Percentiles rank a stretch among this genome's conserved stretches.
phyloP scores from a whole-genome alignment of 2,113 vertebrate genomes.

The Sprattus sprattus region DNA sequence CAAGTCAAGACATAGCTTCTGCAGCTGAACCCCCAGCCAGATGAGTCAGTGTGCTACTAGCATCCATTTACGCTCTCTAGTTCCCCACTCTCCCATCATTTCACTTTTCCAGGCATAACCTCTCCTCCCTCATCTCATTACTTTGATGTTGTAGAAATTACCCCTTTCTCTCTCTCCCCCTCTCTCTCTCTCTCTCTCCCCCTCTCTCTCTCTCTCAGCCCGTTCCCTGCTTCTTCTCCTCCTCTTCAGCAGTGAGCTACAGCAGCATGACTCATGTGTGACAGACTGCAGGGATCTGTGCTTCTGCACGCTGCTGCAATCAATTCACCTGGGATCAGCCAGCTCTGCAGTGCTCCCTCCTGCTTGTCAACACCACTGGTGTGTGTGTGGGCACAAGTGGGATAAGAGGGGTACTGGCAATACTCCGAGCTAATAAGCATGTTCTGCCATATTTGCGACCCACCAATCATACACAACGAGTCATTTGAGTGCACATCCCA shows the following conservation, averaged over 20 bases:
- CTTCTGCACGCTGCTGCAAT: slow-evolving; percentile 33
- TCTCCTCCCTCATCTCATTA: slow-evolving; percentile 25
- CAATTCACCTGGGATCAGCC: slow-evolving; percentile 39
- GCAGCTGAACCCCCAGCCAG: not conserved
- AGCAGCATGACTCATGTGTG: slow-evolving; percentile 55
- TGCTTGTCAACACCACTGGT: not conserved
- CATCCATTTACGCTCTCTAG: not conserved
- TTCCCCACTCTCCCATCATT: not conserved
- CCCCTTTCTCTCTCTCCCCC: not conserved
- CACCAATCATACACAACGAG: not conserved
- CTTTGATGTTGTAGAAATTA: slow-evolving; percentile 11
- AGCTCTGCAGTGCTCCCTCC: slow-evolving; percentile 25
- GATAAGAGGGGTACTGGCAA: not conserved
- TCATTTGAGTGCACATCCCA: not conserved
- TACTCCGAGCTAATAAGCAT: not conserved
- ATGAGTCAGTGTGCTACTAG: not conserved
- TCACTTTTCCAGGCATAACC: not conserved
- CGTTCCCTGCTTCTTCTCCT: not conserved
- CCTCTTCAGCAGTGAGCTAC: not conserved
- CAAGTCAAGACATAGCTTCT: not conserved
- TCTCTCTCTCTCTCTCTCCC: not conserved
- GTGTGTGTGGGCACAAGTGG: not conserved
- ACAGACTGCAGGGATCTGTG: slow-evolving; percentile 43
- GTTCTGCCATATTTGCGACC: not conserved
- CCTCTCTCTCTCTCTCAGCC: not conserved